phyloP scores from a whole-genome alignment of 1,140 invertebrate species.

The Pinna nobilis region DNA sequence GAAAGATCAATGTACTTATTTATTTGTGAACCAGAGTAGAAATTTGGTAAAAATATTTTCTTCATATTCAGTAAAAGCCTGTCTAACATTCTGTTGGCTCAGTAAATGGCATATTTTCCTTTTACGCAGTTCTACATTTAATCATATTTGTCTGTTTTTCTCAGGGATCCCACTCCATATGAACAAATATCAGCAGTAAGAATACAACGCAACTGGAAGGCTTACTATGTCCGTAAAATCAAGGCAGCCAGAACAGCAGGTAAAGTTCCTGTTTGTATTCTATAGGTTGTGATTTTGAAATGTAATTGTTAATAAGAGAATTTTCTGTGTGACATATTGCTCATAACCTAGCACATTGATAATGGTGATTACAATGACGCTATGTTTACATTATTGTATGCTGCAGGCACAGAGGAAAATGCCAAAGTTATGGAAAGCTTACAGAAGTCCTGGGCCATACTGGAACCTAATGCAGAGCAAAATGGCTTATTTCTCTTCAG shows the following conservation, averaged over 20 bases:
- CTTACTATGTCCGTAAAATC: slow-evolving; percentile 66
- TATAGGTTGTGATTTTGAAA: background rate
- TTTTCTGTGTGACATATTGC: background rate
- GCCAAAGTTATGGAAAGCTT: slow-evolving; percentile 63
- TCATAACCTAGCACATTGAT: background rate
- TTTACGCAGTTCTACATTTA: background rate
- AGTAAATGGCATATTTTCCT: background rate
- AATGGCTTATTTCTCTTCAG: slow-evolving; percentile 69
- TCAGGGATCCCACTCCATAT: slow-evolving; percentile 66
- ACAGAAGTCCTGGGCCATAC: slow-evolving; percentile 67
- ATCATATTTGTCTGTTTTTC: background rate
- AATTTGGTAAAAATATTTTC: no score
- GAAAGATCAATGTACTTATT: no score
- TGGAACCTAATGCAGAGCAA: slow-evolving; percentile 69
- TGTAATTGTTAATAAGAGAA: background rate
- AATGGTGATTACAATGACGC: no score
- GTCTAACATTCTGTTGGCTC: background rate
- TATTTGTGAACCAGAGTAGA: no score
- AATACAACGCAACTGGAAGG: slow-evolving; percentile 70
- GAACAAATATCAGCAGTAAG: slow-evolving; percentile 70
- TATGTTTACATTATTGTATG: no score
- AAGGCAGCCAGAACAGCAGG: slow-evolving; percentile 63
- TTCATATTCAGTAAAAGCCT: no score
- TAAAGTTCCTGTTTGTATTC: slow-evolving; percentile 17
- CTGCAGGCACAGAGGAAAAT: slow-evolving; percentile 67